These are phyloP conservation scores for Grantiella picta DNA, from an alignment of 2,113 vertebrate genomes.

Conservation along the genomic window DNA sequence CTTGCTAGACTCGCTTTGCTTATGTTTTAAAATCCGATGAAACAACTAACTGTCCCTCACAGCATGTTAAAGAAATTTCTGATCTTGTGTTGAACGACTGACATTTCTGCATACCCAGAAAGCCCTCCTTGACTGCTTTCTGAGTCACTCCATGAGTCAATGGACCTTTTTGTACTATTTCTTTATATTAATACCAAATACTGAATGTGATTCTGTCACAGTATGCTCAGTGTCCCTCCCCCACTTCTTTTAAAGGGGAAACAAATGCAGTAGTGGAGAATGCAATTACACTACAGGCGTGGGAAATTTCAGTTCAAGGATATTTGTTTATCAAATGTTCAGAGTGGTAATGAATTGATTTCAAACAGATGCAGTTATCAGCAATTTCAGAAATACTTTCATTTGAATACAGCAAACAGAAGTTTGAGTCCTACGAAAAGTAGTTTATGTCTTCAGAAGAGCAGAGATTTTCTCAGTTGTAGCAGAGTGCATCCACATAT, in stretches of 20 bases:
- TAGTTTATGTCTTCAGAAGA: not conserved
- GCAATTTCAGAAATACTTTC: not conserved
- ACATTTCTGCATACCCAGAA: not conserved
- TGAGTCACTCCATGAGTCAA: conserved; percentile 35
- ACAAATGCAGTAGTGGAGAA: not conserved
- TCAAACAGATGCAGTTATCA: not conserved
- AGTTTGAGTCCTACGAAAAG: not conserved
- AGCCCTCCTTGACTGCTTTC: not conserved
- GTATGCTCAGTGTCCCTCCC: not conserved
- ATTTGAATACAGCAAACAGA: not conserved
- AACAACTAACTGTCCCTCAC: not conserved
- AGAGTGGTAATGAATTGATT: not conserved
- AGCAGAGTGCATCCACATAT: not conserved
- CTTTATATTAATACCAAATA: conserved; percentile 3
- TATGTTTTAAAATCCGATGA: conserved; percentile 23
- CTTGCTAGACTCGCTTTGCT: conserved; percentile 28
- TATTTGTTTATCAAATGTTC: not conserved
- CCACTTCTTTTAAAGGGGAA: not conserved
- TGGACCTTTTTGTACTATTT: not conserved
- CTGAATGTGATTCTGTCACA: not conserved
- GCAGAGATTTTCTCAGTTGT: not conserved
- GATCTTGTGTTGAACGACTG: not conserved
- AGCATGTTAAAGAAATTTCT: not conserved
- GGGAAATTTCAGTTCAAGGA: not conserved
- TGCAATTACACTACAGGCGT: not conserved